phyloP scores from a whole-genome alignment of 1,140 invertebrate genomes.

The Seison nebaliae region DNA sequence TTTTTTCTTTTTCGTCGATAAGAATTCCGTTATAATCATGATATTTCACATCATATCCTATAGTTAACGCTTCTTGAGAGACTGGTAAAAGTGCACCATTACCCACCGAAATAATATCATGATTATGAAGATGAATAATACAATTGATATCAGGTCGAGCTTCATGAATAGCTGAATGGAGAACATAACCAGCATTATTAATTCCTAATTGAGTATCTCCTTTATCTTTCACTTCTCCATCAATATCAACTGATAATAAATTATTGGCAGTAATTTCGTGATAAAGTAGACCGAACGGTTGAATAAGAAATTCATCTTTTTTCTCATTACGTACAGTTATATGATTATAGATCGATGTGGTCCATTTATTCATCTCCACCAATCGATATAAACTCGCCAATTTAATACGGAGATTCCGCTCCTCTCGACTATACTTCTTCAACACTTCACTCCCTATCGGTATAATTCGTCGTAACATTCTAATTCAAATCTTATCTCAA shows the following conservation, averaged over 20 bases:
- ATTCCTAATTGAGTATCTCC: slow-evolving; percentile 54
- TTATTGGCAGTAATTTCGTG: slow-evolving; percentile 85
- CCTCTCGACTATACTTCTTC: slow-evolving; percentile 56
- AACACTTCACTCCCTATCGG: too few relatives aligned
- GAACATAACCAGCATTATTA: slow-evolving; percentile 46
- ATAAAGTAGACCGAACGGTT: slow-evolving; percentile 77
- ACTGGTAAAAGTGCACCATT: slow-evolving; percentile 52
- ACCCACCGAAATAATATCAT: slow-evolving; percentile 57
- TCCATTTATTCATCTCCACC: slow-evolving; percentile 82
- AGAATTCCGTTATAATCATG: slow-evolving; percentile 46
- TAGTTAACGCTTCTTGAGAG: slow-evolving; percentile 58
- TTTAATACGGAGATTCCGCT: slow-evolving; percentile 79
- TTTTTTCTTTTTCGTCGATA: slow-evolving; percentile 52
- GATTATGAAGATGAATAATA: slow-evolving; percentile 70
- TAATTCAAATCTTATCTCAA: too few relatives aligned
- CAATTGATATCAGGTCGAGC: slow-evolving; percentile 80
- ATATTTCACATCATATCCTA: slow-evolving; percentile 56
- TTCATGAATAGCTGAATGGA: slow-evolving; percentile 84
- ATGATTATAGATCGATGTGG: slow-evolving; percentile 51
- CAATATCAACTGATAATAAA: slow-evolving; percentile 62
- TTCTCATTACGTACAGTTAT: slow-evolving; percentile 58
- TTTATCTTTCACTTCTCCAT: slow-evolving; percentile 46
- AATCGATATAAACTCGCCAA: slow-evolving; percentile 77
- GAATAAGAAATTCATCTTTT: slow-evolving; percentile 77
- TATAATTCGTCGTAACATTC: too few relatives aligned